Conservation (phyloP, 2,113 vertebrate species). For the Spea bombifrons region DNA sequence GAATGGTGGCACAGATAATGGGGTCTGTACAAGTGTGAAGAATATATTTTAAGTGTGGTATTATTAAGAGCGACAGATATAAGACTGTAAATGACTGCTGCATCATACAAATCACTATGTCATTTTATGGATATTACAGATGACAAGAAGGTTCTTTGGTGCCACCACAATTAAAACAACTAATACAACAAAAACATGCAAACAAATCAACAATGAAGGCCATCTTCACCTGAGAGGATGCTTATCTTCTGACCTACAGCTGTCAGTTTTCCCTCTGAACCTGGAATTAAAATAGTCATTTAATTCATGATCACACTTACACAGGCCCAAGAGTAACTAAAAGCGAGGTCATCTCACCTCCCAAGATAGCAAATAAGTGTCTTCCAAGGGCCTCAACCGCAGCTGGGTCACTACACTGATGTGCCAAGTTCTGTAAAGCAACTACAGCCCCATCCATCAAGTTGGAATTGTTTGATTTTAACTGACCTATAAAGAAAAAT, state of each 20-base stretch:
- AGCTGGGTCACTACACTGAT: conserved; percentile 85
- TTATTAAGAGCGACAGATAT: no score
- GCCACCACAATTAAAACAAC: no score
- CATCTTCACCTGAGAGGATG: conserved; percentile 85
- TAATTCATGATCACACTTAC: background rate
- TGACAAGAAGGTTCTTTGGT: no score
- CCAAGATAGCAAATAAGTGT: conserved; percentile 89
- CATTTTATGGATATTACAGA: no score
- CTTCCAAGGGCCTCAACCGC: conserved; percentile 79
- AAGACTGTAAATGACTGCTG: no score
- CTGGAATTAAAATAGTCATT: conserved; percentile 60
- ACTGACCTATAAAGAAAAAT: conserved; percentile 72
- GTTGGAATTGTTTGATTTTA: conserved; percentile 89
- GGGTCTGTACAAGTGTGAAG: no score
- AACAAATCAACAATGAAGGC: background rate
- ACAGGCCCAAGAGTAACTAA: background rate
- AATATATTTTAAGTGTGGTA: no score
- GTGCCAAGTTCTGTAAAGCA: conserved; percentile 84
- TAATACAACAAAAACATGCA: background rate
- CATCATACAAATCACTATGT: no score
- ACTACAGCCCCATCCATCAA: conserved; percentile 88
- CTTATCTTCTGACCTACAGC: conserved; percentile 91
- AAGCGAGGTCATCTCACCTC: conserved; percentile 67
- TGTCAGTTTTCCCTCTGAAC: conserved; percentile 93
- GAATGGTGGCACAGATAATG: no score